A percentile compares a stretch with the other conserved stretches of the same genome.
Evolutionary conservation across 1,140 invertebrate species (phyloP).

Genomic region (Lordiphosa mommai): DNA sequence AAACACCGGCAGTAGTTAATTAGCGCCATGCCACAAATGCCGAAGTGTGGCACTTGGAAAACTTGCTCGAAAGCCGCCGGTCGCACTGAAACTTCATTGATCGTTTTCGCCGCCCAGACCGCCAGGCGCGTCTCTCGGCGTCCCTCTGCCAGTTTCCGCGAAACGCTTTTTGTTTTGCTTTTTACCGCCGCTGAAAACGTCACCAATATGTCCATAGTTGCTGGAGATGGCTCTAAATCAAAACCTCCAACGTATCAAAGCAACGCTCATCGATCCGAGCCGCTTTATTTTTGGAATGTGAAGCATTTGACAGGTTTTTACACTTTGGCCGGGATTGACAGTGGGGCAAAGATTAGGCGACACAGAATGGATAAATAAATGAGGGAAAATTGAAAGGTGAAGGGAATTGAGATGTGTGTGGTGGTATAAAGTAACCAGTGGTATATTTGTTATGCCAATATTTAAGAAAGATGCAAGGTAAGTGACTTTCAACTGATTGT

Average conservation of each 20-base stretch:
- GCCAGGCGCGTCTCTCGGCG: constrained; percentile 56
- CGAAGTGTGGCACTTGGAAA: constrained; percentile 41
- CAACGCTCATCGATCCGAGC: constrained; percentile 62
- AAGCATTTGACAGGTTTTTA: constrained; percentile 70
- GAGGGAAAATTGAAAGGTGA: neutral
- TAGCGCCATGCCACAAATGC: constrained; percentile 72
- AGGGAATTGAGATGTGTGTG: no score
- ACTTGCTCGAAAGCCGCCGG: constrained; percentile 22
- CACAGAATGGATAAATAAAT: neutral
- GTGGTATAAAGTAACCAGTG: no score
- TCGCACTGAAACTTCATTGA: constrained; percentile 53
- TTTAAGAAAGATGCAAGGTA: no score
- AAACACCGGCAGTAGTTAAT: constrained; percentile 79
- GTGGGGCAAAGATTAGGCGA: constrained; percentile 12
- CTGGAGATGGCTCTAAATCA: constrained; percentile 42
- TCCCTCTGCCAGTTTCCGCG: constrained; percentile 38
- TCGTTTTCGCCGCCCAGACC: constrained; percentile 66
- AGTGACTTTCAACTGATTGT: no score
- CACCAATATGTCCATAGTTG: constrained; percentile 65
- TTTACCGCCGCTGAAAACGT: constrained; percentile 37
- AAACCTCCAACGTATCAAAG: constrained; percentile 54
- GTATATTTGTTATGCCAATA: no score
- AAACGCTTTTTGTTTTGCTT: constrained; percentile 27
- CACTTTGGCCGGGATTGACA: constrained; percentile 30
- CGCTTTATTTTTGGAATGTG: constrained; percentile 66